Conservation (phyloP, 1,140 invertebrate genomes). For the Grapholita molesta region DNA sequence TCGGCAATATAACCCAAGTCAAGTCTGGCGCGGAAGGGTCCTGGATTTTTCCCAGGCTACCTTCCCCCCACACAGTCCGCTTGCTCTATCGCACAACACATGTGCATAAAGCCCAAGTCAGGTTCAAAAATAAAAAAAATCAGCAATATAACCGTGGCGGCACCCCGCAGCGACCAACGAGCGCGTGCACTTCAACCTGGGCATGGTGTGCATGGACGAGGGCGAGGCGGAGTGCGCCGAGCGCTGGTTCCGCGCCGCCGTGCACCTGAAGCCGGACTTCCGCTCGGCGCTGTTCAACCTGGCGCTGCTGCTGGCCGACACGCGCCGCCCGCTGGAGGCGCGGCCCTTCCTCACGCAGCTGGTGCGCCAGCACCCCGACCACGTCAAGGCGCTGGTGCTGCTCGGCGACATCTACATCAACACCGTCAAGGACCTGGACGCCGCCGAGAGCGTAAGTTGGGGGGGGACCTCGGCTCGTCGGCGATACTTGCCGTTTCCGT, state of each 20-base stretch:
- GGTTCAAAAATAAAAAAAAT: too few species aligned
- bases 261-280: slow-evolving; percentile 91
- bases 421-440: slow-evolving; percentile 95
- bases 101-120: too few species aligned
- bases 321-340: slow-evolving; percentile 91
- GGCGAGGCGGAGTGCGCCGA: slow-evolving; percentile 92
- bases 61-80: too few species aligned
- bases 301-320: slow-evolving; percentile 92
- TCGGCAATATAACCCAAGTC: too few species aligned
- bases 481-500: too few species aligned
- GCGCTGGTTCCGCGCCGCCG: slow-evolving; percentile 91
- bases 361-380: slow-evolving; percentile 94
- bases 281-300: slow-evolving; percentile 96
- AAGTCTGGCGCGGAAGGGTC: too few species aligned
- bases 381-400: slow-evolving; percentile 96
- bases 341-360: slow-evolving; percentile 95
- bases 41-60: too few species aligned
- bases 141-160: too few species aligned
- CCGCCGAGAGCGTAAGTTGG: slow-evolving; percentile 89
- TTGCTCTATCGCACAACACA: too few species aligned
- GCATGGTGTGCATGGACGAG: slow-evolving; percentile 98
- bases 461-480: too few species aligned
- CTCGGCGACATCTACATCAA: slow-evolving; percentile 98
- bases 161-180: slow-evolving; percentile 89
- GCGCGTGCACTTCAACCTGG: slow-evolving; percentile 95